Evolutionary conservation across 2,888 invertebrate genomes (phyloP).

Genomic region (Dichetophora obliterata): DNA sequence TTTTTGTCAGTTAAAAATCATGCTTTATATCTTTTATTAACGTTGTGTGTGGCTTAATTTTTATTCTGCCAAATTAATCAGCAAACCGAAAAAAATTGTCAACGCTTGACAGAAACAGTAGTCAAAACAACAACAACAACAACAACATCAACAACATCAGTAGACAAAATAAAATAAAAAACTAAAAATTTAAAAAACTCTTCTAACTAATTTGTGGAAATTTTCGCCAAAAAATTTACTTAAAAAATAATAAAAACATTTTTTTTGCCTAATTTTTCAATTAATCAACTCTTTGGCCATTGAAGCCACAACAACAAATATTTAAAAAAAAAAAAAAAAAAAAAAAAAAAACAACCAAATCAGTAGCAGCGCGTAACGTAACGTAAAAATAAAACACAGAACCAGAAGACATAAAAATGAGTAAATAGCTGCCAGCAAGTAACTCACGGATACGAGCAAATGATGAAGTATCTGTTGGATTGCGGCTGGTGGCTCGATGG

Average conservation of each 20-base stretch:
- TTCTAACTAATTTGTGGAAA: too few relatives aligned
- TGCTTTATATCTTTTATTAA: too few relatives aligned
- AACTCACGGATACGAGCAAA: slow-evolving; percentile 8
- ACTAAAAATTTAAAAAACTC: too few relatives aligned
- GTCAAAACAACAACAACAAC: not conserved
- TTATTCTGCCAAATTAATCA: not conserved
- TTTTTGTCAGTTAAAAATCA: too few relatives aligned
- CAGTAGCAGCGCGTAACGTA: not conserved
- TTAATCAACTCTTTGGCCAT: too few relatives aligned
- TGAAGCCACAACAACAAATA: too few relatives aligned
- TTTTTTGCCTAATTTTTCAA: too few relatives aligned
- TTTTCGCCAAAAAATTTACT: too few relatives aligned
- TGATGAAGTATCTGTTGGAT: slow-evolving; percentile 23
- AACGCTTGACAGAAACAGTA: too few relatives aligned
- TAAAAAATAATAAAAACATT: too few relatives aligned
- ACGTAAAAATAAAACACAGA: not conserved
- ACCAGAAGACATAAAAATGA: not conserved
- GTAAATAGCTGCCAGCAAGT: not conserved
- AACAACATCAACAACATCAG: not conserved
- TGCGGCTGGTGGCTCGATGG: not conserved
- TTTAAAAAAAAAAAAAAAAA: not conserved
- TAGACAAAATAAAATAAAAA: too few relatives aligned
- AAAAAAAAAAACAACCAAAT: not conserved
- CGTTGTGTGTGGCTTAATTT: too few relatives aligned
- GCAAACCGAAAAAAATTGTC: not conserved